Base-by-base conservation (phyloP, 2,888 invertebrate species). In the Ligdia adustata region DNA sequence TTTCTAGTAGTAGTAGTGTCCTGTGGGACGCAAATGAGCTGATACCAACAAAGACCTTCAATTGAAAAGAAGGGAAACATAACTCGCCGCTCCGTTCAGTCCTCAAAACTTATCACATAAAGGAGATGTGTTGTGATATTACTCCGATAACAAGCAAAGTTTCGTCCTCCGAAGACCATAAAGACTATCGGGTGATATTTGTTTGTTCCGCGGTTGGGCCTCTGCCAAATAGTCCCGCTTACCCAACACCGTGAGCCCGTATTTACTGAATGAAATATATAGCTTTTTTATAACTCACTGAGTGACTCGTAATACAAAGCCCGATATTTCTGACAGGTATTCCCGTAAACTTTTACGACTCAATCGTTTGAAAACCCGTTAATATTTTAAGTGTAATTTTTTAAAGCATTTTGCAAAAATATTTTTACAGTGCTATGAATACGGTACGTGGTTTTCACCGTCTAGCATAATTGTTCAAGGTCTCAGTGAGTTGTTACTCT, bases 81-180 rank as follows among this genome's bases (percentile, higher is more conserved):
- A 61, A 63, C 64, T 64, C 47, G 48, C 28, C 48, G 44, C 42
- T 44, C 46, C 44, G 66, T 70, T 71, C 69, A 70, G 63, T 66
- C 66, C 75, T 79, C 62, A 55, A 79, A 87, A 85, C 73, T 87
- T 88, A 73, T 59, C 66, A 74, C 69, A 84, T 84, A 84, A 86
- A 83, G 69, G 67, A 76, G 72, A 78, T 82, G 76, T 83, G 79
- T 83, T 82, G 75, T 84, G 82, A 83, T 85, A 83, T 87, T 82
- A 83, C 70, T 71, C 64, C 69, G 80, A 82, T 88, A 87, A 88
- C 86, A 83, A 86, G 86, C 78, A 70, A 87, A 87, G 73, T 87
- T 87, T 78, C 59, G 68, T 69, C 74, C 76, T 75, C 71, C 60
- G 64, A 51, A 57, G 66, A 62, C 64, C 69, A 62, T 74, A 75